Base-by-base conservation (phyloP, 2,888 invertebrate genomes). In the Pollenia angustigena region DNA sequence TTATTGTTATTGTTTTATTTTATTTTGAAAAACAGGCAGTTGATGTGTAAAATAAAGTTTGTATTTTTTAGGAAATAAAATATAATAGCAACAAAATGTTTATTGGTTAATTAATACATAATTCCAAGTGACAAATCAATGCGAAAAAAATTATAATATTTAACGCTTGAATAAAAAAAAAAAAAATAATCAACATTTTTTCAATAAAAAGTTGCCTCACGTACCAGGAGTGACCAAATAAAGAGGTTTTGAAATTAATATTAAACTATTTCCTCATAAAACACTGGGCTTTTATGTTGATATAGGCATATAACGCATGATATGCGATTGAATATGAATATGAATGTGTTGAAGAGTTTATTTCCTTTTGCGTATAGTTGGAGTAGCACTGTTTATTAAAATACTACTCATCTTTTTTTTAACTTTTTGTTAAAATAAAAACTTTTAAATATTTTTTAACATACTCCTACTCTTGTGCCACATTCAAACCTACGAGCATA, bases 261-360 rank as follows among this genome's bases (percentile, higher is more conserved):
- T 62, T 74, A 81, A 87, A 84, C 32, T 81, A 78, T 87, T 87
- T 87, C 87, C 84, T 87, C 87, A 84, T 81, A 64, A 32, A 50
- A 48, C 44, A 44, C 50, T 72, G 72, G 46, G 8, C 44, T 87
- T 76, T 84, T 75, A 75, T 75, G 50, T 10, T 54, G 52, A 42
- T 2, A 50, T 12, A 10, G 2, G 14, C 71, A 72, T 23, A 32
- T 0, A 46, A 4, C 54, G 16, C 50, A 50, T 50, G 50, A 1
- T 14, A 14, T n/a, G n/a, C 7, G 12, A n/a, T n/a, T 14, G 7
- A 12, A 14, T 7, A 52, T 52, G 7, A 12, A 14, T 7, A 52
- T 16, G n/a, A 52, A 46, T 46, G 40, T 40, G 18, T 60, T 32
- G 23, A 11, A 48, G n/a, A 32, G 58, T 23, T n/a, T 58, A 48